Conservation (phyloP, 2,113 vertebrate genomes). For the Pithys albifrons region DNA sequence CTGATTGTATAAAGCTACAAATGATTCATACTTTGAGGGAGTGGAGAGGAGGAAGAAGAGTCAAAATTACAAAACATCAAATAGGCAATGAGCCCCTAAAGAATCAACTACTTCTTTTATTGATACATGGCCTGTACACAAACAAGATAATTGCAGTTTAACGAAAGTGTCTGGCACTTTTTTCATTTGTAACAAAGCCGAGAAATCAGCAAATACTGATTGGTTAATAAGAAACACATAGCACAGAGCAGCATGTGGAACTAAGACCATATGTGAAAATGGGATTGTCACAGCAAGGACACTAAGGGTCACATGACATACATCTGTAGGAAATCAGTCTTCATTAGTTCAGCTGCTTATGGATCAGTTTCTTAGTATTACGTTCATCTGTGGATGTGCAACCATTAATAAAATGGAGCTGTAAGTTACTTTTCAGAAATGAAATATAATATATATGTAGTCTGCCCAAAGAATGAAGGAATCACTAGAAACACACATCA, state of each 20-base stretch:
- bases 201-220: constrained; percentile 50
- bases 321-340: constrained; percentile 46
- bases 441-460: neutral
- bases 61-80: constrained; percentile 17
- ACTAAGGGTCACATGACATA: constrained; percentile 27
- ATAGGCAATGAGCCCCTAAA: constrained; percentile 28
- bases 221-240: constrained; percentile 27
- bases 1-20: neutral
- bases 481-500: constrained; percentile 12
- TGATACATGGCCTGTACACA: constrained; percentile 3
- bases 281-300: constrained; percentile 40
- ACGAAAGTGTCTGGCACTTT: constrained; percentile 39
- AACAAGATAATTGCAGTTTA: constrained; percentile 46
- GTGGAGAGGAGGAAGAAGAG: neutral
- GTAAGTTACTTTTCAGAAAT: neutral
- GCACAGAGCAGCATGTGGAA: constrained; percentile 32
- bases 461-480: constrained; percentile 17
- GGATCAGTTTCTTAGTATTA: neutral
- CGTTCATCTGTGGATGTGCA: neutral
- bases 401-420: neutral
- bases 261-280: constrained; percentile 46
- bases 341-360: neutral
- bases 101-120: constrained; percentile 43
- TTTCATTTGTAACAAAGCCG: constrained; percentile 50
- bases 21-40: neutral